A percentile compares a stretch with the other conserved stretches of the same genome.
Conservation (phyloP, 2,888 invertebrate genomes). For the Tholera decimalis region DNA sequence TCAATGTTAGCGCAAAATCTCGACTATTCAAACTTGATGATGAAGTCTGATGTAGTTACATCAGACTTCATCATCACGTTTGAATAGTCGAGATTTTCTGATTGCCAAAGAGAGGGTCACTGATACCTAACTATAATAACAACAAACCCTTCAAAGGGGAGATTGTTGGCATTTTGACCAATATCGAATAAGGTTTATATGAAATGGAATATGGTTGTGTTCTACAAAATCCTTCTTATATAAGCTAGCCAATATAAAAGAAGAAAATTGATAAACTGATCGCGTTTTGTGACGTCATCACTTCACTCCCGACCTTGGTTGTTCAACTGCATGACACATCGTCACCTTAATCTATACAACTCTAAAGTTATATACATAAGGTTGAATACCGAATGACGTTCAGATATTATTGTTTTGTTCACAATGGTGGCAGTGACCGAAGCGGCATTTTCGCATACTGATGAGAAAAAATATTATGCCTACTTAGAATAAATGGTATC, state of each 20-base stretch:
- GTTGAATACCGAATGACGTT: constrained; percentile 18
- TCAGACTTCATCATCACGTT: too few species aligned
- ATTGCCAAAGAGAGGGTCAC: too few species aligned
- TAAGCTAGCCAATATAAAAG: constrained; percentile 2
- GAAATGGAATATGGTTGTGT: not conserved
- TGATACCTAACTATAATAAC: too few species aligned
- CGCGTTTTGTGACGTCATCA: constrained; percentile 54
- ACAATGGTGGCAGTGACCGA: constrained; percentile 58
- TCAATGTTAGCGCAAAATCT: too few species aligned
- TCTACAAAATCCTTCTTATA: too few species aligned
- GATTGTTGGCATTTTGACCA: too few species aligned
- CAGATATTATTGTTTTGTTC: constrained; percentile 44
- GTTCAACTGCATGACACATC: constrained; percentile 59
- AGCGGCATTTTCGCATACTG: constrained; percentile 62
- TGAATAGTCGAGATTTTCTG: too few species aligned
- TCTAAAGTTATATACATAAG: not conserved
- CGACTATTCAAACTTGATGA: too few species aligned
- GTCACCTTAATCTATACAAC: constrained; percentile 10
- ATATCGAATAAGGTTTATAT: too few species aligned
- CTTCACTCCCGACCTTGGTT: constrained; percentile 60
- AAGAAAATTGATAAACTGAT: constrained; percentile 20
- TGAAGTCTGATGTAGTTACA: too few species aligned
- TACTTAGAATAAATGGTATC: constrained; percentile 31
- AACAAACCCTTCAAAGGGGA: too few species aligned
- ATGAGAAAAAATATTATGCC: constrained; percentile 44